Conservation (phyloP, 1,140 invertebrate genomes). For the Pachypeltis micranthus region DNA sequence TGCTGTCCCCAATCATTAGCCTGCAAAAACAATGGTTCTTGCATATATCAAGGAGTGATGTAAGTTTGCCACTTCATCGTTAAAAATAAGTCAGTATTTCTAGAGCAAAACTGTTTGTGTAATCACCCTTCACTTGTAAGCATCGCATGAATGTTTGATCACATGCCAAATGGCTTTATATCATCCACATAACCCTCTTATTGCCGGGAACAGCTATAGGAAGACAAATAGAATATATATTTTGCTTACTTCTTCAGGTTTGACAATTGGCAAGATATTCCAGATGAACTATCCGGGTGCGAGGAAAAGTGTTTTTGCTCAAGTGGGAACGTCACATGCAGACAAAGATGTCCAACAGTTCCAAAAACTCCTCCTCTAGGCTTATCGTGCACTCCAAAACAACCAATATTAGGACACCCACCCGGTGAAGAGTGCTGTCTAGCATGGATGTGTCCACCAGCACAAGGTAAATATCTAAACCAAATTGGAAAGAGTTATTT, state of each 20-base stretch:
- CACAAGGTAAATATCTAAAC: constrained; percentile 17
- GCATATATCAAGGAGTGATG: constrained; percentile 49
- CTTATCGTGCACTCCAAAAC: constrained; percentile 51
- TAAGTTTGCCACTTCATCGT: constrained; percentile 32
- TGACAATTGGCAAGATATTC: constrained; percentile 56
- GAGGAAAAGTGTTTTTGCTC: constrained; percentile 76
- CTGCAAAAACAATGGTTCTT: constrained; percentile 67
- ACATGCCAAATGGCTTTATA: too few relatives aligned
- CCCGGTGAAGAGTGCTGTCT: constrained; percentile 64
- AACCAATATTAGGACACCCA: constrained; percentile 51
- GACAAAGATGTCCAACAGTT: constrained; percentile 60
- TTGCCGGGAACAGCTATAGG: too few relatives aligned
- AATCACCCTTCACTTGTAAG: too few relatives aligned
- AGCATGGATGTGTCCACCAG: constrained; percentile 50
- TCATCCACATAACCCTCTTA: too few relatives aligned
- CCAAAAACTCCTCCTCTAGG: constrained; percentile 56
- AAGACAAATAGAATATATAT: too few relatives aligned
- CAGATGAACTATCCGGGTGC: constrained; percentile 58
- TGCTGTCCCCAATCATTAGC: constrained; percentile 68
- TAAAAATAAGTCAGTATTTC: too few relatives aligned
- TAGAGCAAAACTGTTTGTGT: too few relatives aligned
- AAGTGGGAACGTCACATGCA: constrained; percentile 71
- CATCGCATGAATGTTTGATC: too few relatives aligned
- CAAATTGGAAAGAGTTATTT: too few relatives aligned
- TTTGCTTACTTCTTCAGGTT: constrained; percentile 32